These are phyloP conservation scores for Platichthys flesus DNA, from an alignment of 2,113 vertebrate genomes.

Conservation along the genomic window DNA sequence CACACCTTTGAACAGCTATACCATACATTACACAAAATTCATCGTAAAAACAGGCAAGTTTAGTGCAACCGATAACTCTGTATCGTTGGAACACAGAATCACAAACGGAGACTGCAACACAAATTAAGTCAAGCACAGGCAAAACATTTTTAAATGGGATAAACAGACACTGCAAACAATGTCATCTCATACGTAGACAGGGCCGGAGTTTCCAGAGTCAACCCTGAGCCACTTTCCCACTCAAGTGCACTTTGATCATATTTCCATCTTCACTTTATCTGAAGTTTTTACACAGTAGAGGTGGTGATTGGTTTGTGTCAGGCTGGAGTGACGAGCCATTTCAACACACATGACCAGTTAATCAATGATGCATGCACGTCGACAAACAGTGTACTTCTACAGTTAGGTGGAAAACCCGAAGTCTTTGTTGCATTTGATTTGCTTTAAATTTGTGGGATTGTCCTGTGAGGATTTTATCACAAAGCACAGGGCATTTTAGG, in stretches of 20 bases:
- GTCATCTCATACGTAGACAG: slow-evolving; percentile 47
- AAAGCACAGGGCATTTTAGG: neutral
- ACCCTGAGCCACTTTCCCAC: neutral
- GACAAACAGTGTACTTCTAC: slow-evolving; percentile 23
- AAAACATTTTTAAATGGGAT: slow-evolving; percentile 14
- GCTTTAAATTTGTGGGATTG: slow-evolving; percentile 8
- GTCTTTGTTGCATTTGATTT: slow-evolving; percentile 19
- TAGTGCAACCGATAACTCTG: slow-evolving; percentile 76
- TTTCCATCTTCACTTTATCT: slow-evolving; percentile 6
- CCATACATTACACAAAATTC: slow-evolving; percentile 69
- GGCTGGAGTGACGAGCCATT: slow-evolving; percentile 62
- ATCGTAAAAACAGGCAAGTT: slow-evolving; percentile 80
- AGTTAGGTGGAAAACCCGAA: neutral
- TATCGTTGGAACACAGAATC: slow-evolving; percentile 45
- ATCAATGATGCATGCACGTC: slow-evolving; percentile 73
- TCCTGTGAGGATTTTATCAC: neutral
- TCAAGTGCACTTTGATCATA: slow-evolving; percentile 59
- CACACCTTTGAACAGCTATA: slow-evolving; percentile 38
- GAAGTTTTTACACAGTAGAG: slow-evolving; percentile 13
- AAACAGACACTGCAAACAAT: neutral
- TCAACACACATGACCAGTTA: slow-evolving; percentile 59
- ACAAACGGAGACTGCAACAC: slow-evolving; percentile 63
- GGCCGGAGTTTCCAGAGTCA: slow-evolving; percentile 12
- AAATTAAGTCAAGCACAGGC: slow-evolving; percentile 67
- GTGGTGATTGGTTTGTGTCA: slow-evolving; percentile 29